Percentiles rank a stretch among this genome's conserved stretches.
phyloP scores from a whole-genome alignment of 2,888 invertebrate genomes.

The Drosophila ezoana region DNA sequence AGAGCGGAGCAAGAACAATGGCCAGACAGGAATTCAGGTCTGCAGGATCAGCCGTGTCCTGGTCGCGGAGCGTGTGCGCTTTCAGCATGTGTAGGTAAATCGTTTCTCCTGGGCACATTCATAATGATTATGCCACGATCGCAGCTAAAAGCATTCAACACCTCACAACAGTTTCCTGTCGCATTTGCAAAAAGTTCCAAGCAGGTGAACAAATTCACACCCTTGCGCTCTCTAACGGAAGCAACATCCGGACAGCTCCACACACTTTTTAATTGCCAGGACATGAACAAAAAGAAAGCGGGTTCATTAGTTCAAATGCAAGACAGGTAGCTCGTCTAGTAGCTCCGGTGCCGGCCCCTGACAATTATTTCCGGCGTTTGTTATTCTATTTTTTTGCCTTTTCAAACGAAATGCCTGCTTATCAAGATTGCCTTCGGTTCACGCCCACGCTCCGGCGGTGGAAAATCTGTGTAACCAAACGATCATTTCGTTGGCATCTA shows the following conservation, averaged over 20 bases:
- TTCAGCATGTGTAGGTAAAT: constrained; percentile 9
- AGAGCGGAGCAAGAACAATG: constrained; percentile 51
- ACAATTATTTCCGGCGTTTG: constrained; percentile 77
- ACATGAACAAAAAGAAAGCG: constrained; percentile 24
- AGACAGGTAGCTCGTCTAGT: constrained; percentile 64
- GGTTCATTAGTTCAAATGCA: constrained; percentile 62
- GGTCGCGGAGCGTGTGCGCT: constrained; percentile 27
- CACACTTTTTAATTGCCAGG: constrained; percentile 63
- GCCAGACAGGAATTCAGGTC: constrained; percentile 27
- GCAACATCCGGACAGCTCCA: constrained; percentile 63
- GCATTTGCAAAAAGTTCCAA: constrained; percentile 42
- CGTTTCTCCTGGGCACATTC: constrained; percentile 21
- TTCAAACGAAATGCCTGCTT: constrained; percentile 54
- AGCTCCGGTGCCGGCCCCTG: constrained; percentile 43
- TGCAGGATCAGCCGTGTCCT: constrained; percentile 39
- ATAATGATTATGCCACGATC: constrained; percentile 23
- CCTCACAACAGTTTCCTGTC: constrained; percentile 67
- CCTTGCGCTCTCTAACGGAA: constrained; percentile 62
- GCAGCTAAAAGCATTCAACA: constrained; percentile 61
- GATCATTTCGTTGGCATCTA: constrained; percentile 77
- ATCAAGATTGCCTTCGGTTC: constrained; percentile 66
- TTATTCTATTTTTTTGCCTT: constrained; percentile 15
- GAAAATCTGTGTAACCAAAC: constrained; percentile 51
- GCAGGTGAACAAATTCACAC: constrained; percentile 76
- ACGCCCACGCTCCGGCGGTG: constrained; percentile 60